A percentile compares a stretch with the other conserved stretches of the same genome.
Evolutionary conservation across 2,888 invertebrate genomes (phyloP).

Genomic region (Drosophila austrosaltans): DNA sequence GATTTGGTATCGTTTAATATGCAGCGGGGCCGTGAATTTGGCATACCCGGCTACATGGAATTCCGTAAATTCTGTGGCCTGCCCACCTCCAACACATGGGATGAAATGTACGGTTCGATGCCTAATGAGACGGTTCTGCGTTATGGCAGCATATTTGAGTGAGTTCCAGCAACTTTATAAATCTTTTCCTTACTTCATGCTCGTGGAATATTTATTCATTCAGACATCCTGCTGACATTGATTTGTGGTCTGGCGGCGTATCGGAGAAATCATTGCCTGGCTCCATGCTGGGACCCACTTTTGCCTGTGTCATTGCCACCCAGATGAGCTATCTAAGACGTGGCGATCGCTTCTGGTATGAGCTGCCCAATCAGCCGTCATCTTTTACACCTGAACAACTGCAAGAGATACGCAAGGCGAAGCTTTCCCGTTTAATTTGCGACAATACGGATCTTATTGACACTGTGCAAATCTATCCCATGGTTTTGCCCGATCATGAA

Average conservation of each 20-base stretch:
- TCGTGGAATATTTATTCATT: background rate
- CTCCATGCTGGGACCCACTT: slow-evolving; percentile 96
- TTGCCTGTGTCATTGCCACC: slow-evolving; percentile 96
- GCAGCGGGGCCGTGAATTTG: slow-evolving; percentile 96
- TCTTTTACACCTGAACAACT: slow-evolving; percentile 95
- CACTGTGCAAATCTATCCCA: slow-evolving; percentile 94
- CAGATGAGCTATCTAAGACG: slow-evolving; percentile 95
- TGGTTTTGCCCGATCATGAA: slow-evolving; percentile 96
- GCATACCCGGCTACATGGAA: slow-evolving; percentile 96
- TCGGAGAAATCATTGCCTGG: slow-evolving; percentile 95
- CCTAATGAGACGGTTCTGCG: slow-evolving; percentile 93
- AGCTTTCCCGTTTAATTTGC: slow-evolving; percentile 92
- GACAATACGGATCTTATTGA: slow-evolving; percentile 97
- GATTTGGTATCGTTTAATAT: slow-evolving; percentile 96
- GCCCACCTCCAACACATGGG: slow-evolving; percentile 89
- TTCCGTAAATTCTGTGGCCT: slow-evolving; percentile 95
- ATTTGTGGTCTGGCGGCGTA: slow-evolving; percentile 97
- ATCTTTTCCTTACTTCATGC: too few species aligned
- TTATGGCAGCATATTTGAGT: slow-evolving; percentile 93
- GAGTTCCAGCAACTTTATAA: slow-evolving; percentile 74
- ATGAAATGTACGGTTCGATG: slow-evolving; percentile 93
- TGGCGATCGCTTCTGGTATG: slow-evolving; percentile 98
- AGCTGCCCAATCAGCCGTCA: slow-evolving; percentile 95
- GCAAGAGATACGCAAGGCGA: slow-evolving; percentile 91
- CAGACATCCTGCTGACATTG: slow-evolving; percentile 94